phyloP scores from a whole-genome alignment of 1,140 invertebrate species.

The Drosophila albomicans region DNA sequence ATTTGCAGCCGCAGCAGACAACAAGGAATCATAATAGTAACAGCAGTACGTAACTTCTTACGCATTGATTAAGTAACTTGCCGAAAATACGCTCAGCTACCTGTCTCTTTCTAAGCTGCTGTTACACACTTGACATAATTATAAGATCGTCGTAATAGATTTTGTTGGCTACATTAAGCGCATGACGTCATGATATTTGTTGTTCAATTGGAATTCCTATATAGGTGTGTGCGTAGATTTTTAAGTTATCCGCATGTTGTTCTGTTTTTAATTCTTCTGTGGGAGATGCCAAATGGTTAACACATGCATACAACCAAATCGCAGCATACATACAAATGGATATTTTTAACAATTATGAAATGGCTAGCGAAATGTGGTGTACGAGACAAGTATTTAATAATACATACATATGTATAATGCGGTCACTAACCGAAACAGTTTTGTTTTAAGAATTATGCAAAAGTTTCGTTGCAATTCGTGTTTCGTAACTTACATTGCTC shows the following conservation, averaged over 20 bases:
- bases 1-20: background rate
- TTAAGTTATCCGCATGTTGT: conserved; percentile 18
- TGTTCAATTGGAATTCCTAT: conserved; percentile 7
- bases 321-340: conserved; percentile 26
- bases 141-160: background rate
- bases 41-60: too few species aligned
- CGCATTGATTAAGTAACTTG: too few species aligned
- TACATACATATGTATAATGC: background rate
- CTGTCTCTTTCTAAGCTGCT: background rate
- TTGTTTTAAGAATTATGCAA: conserved; percentile 61
- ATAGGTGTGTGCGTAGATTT: conserved; percentile 13
- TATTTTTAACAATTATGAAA: conserved; percentile 64
- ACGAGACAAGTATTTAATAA: conserved; percentile 15
- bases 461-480: conserved; percentile 42
- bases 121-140: background rate
- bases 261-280: conserved; percentile 23
- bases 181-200: conserved; percentile 39
- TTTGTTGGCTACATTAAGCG: conserved; percentile 3
- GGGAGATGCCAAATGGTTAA: conserved; percentile 44
- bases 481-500: conserved; percentile 74
- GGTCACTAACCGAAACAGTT: background rate
- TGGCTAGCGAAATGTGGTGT: conserved; percentile 21
- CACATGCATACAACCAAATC: conserved; percentile 2
- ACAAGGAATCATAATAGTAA: background rate
- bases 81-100: background rate